A percentile compares a stretch with the other conserved stretches of the same genome.
Evolutionary conservation across 2,888 invertebrate species (phyloP).

Genomic region (Synanthedon myopaeformis): DNA sequence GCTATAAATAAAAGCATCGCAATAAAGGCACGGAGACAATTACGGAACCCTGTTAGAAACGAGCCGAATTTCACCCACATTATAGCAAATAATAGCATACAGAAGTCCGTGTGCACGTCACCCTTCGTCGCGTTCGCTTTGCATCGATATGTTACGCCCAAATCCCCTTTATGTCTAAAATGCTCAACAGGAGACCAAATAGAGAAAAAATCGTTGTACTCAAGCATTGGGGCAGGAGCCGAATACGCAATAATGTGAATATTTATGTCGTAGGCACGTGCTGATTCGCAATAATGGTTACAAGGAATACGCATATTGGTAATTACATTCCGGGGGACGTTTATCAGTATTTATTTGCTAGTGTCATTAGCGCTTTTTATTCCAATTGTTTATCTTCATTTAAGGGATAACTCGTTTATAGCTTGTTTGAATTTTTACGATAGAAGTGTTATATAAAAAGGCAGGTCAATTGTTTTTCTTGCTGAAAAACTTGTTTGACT

Average conservation of each 20-base stretch:
- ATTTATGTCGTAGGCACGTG: slow-evolving; percentile 65
- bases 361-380: neutral
- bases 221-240: slow-evolving; percentile 33
- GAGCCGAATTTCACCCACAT: slow-evolving; percentile 67
- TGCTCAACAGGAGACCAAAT: slow-evolving; percentile 56
- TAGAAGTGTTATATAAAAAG: too few species aligned
- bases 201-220: slow-evolving; percentile 37
- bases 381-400: neutral
- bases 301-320: slow-evolving; percentile 61
- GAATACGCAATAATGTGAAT: slow-evolving; percentile 57
- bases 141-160: slow-evolving; percentile 58
- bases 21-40: slow-evolving; percentile 61
- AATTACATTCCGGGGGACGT: slow-evolving; percentile 35
- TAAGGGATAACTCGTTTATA: neutral
- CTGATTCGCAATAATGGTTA: slow-evolving; percentile 53
- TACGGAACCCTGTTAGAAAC: slow-evolving; percentile 49
- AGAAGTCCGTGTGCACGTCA: slow-evolving; percentile 47
- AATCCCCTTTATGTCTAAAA: slow-evolving; percentile 58
- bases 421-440: too few species aligned
- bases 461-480: too few species aligned
- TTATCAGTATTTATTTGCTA: slow-evolving; percentile 19
- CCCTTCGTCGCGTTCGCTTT: slow-evolving; percentile 35
- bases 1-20: slow-evolving; percentile 33
- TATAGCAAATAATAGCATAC: slow-evolving; percentile 66
- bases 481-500: too few species aligned